Evolutionary conservation across 2,888 invertebrate genomes (phyloP).

Genomic region (Trachelus iudaicus): DNA sequence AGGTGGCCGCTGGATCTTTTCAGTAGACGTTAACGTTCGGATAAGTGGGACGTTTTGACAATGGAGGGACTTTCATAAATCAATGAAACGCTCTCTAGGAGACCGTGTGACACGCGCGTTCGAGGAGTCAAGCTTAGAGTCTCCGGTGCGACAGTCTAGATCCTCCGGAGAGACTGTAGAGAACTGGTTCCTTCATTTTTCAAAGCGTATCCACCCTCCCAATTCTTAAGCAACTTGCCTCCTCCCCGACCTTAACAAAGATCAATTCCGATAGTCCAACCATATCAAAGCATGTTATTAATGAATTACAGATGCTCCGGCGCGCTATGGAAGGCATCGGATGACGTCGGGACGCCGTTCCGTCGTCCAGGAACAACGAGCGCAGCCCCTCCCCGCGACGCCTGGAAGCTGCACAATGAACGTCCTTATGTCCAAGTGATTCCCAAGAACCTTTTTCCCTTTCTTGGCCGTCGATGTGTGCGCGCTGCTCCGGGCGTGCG

Average conservation of each 20-base stretch:
- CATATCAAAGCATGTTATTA: too few relatives aligned
- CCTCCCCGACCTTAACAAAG: too few relatives aligned
- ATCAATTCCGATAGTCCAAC: too few relatives aligned
- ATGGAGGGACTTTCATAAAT: constrained; percentile 34
- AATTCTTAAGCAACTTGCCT: too few relatives aligned
- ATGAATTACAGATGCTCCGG: background rate
- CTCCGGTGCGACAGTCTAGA: background rate
- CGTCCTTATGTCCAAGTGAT: background rate
- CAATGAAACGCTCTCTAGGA: constrained; percentile 23
- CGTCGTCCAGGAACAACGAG: background rate
- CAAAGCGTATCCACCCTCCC: too few relatives aligned
- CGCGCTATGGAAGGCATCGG: background rate
- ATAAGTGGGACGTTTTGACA: constrained; percentile 41
- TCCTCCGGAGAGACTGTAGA: too few relatives aligned
- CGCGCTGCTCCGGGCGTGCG: too few relatives aligned
- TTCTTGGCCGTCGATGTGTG: background rate
- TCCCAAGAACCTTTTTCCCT: background rate
- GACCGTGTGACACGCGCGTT: background rate
- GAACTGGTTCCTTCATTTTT: too few relatives aligned
- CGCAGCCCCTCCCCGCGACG: background rate
- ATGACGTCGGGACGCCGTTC: background rate
- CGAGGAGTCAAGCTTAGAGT: background rate
- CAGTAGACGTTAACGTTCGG: constrained; percentile 20
- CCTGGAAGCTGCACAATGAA: background rate
- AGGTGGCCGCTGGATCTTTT: constrained; percentile 29